Evolutionary conservation across 2,797 vertebrate genomes (phyloP).

Genomic region (Nasua narica): DNA sequence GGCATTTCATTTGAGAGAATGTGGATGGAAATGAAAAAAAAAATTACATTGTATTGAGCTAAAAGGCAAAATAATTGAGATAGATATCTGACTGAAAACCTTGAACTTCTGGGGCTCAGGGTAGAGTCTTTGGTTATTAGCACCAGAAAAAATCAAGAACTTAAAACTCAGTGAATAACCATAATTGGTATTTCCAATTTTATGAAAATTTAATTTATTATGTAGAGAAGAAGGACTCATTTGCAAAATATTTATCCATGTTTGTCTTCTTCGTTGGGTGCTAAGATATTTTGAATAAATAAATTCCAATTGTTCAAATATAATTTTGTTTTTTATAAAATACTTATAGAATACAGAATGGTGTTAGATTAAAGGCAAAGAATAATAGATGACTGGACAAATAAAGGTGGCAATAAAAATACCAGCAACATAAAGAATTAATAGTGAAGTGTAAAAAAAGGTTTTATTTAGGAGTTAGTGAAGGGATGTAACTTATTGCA

Average conservation of each 20-base stretch:
- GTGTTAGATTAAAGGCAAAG: neutral
- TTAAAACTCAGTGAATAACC: neutral
- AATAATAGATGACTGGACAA: neutral
- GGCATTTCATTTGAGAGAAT: neutral
- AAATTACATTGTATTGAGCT: neutral
- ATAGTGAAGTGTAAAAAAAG: neutral
- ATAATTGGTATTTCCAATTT: neutral
- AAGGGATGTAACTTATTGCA: neutral
- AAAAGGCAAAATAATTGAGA: neutral
- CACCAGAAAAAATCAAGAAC: neutral
- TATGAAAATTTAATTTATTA: neutral
- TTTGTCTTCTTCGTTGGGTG: neutral
- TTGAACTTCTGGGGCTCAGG: neutral
- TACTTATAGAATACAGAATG: neutral
- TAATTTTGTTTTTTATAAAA: neutral
- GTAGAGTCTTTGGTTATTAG: neutral
- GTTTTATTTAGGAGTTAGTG: neutral
- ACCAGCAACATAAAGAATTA: neutral
- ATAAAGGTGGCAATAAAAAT: neutral
- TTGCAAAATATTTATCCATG: neutral
- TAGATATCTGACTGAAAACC: neutral
- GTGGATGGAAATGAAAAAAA: neutral
- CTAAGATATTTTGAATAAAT: neutral
- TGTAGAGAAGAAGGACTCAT: neutral
- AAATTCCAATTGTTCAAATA: neutral